These are phyloP conservation scores for Parazoanthus atlanticus DNA, from an alignment of 92 coral and sea anemone genomes.

Conservation along the genomic window DNA sequence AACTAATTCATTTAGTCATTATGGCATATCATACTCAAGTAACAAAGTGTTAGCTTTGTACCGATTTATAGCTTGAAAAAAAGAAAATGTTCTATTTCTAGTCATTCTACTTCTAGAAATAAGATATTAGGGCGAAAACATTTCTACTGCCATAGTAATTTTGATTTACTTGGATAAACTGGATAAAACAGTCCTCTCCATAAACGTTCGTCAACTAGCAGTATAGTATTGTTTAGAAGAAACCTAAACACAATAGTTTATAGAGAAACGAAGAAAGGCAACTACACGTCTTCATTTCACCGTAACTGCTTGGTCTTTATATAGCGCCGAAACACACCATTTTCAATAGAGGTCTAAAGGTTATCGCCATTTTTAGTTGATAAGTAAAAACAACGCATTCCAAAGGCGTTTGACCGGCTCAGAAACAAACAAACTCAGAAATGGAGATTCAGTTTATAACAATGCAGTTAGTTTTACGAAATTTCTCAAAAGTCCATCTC, in stretches of 20 bases:
- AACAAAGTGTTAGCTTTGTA: no score
- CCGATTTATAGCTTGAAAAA: not conserved
- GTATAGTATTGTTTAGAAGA: not conserved
- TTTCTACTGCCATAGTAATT: not conserved
- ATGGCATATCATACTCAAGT: no score
- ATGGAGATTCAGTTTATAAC: not conserved
- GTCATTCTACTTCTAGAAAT: not conserved
- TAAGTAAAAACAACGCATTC: not conserved
- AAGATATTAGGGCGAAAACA: not conserved
- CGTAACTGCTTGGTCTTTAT: not conserved
- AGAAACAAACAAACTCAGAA: not conserved
- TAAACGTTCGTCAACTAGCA: not conserved
- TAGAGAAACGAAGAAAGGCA: not conserved
- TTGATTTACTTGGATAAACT: not conserved
- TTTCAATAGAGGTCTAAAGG: constrained; percentile 6
- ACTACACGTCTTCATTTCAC: not conserved
- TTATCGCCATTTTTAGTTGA: not conserved
- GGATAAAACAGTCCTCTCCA: not conserved
- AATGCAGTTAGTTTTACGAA: not conserved
- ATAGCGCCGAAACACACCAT: not conserved
- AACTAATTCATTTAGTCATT: no score
- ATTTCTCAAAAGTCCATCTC: not conserved
- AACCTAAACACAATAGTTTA: not conserved
- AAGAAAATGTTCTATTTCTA: not conserved
- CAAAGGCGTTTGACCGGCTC: not conserved